Evolutionary conservation across 2,113 vertebrate genomes (phyloP), one percentile per base, ranked within the genome.

Genomic region (Girardinichthys multiradiatus): DNA sequence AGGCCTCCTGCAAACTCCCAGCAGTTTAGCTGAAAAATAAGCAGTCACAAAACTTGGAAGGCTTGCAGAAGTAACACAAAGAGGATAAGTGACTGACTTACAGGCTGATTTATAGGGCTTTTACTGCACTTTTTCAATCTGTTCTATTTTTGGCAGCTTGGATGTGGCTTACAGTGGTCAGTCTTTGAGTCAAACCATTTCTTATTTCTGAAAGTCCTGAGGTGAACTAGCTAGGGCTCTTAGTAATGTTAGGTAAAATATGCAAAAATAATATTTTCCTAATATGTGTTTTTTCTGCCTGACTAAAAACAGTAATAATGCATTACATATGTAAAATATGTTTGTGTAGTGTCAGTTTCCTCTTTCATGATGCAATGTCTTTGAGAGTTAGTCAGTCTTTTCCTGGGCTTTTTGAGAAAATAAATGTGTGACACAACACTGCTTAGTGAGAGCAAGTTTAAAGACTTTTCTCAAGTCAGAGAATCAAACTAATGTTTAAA

Each of bases 1-100:
- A 75, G 59, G 64, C 58, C 77, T 85, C 48, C 64, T 62, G 80
- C 62, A 68, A 76, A 70, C 30, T 72, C 74, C 60, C 74, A 14
- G 65, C 76, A 72, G 77, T 48, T 66, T 30, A 3, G 1, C 64
- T 65, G 48, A 59, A 78, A 76, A 82, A 86, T 72, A 59, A 72
- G 37, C 39, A 37, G n/a, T 57, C 65, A 37, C 66, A 70, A 60
- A 42, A 58, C 68, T 67, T 11, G 35, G 14, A 26, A 48, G 63
- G 33, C 17, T 66, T 10, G 8, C 59, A 64, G 37, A 57, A 73
- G 73, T 26, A 17, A 66, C 1, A 64, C 71, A 64, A 9, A 58
- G 48, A 45, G 27, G 57, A 83, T 24, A 57, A 77, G 6, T 29
- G 64, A 64, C 35, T n/a, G 57, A 69, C 48, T 35, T 15, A 29